Evolutionary conservation across 2,113 vertebrate species (phyloP).

Genomic region (Chaetodon auriga): DNA sequence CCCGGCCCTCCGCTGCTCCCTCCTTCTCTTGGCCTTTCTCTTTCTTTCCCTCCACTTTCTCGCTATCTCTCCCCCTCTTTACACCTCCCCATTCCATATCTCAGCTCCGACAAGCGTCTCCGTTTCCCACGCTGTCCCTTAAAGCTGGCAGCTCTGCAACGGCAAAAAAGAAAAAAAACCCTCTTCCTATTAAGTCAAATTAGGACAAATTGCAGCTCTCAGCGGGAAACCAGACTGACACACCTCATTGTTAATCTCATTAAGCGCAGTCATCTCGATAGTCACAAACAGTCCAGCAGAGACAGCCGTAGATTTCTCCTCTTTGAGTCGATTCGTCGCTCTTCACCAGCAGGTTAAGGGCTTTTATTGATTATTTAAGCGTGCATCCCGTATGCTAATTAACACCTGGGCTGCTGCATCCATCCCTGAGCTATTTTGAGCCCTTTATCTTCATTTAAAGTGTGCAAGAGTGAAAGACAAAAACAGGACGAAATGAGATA

Average conservation of each 20-base stretch:
- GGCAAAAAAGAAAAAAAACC: neutral
- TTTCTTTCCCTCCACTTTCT: neutral
- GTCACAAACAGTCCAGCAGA: neutral
- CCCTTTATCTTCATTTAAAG: conserved; percentile 8
- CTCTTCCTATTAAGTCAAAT: conserved; percentile 65
- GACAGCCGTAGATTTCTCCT: neutral
- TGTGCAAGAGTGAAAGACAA: neutral
- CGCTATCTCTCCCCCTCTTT: neutral
- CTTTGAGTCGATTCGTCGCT: neutral
- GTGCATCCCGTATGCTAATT: neutral
- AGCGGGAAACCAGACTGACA: conserved; percentile 48
- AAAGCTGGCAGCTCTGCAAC: conserved; percentile 37
- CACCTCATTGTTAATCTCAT: conserved; percentile 45
- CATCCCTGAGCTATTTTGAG: neutral
- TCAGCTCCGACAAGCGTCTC: neutral
- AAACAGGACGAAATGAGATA: neutral
- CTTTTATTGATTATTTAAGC: neutral
- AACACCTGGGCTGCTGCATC: neutral
- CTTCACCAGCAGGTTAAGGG: neutral
- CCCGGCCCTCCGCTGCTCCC: neutral
- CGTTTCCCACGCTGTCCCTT: conserved; percentile 16
- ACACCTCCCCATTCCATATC: neutral
- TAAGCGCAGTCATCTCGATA: conserved; percentile 21
- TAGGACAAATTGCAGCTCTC: conserved; percentile 58
- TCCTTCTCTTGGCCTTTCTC: neutral